These are phyloP conservation scores for Halyomorpha halys DNA, from an alignment of 1,140 invertebrate genomes.

Conservation along the genomic window DNA sequence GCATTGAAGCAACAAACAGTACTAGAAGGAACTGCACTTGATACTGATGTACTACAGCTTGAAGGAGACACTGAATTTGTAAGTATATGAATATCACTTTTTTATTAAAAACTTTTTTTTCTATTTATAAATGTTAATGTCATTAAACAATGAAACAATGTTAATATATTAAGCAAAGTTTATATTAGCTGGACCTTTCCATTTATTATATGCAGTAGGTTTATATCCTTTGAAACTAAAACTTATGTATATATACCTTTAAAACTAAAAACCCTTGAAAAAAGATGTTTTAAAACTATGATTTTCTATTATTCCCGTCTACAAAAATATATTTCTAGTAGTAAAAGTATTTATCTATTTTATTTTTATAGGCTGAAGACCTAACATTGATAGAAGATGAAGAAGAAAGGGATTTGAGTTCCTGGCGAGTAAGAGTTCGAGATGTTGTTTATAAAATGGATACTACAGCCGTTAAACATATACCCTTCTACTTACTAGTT, in stretches of 20 bases:
- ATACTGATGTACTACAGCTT: conserved; percentile 28
- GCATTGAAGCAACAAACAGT: conserved; percentile 37
- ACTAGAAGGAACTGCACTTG: conserved; percentile 36
- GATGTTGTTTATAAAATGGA: conserved; percentile 42
- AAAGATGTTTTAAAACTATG: no score
- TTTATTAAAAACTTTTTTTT: no score
- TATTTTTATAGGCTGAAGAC: conserved; percentile 22
- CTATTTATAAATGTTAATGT: no score
- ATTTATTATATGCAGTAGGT: no score
- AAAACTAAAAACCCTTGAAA: no score
- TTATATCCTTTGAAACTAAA: no score
- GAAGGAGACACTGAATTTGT: conserved; percentile 33
- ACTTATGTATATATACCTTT: no score
- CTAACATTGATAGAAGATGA: conserved; percentile 34
- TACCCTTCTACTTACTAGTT: conserved; percentile 49
- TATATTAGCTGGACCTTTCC: no score
- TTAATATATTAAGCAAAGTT: no score
- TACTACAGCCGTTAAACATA: conserved; percentile 35
- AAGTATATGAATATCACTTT: conserved; percentile 17
- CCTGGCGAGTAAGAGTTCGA: conserved; percentile 58
- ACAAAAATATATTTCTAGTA: background rate
- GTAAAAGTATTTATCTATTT: background rate
- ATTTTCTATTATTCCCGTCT: no score
- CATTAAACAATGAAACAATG: no score
- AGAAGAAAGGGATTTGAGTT: conserved; percentile 49